Base-by-base conservation (phyloP, 2,797 vertebrate species). In the Pyrocephalus nanus region DNA sequence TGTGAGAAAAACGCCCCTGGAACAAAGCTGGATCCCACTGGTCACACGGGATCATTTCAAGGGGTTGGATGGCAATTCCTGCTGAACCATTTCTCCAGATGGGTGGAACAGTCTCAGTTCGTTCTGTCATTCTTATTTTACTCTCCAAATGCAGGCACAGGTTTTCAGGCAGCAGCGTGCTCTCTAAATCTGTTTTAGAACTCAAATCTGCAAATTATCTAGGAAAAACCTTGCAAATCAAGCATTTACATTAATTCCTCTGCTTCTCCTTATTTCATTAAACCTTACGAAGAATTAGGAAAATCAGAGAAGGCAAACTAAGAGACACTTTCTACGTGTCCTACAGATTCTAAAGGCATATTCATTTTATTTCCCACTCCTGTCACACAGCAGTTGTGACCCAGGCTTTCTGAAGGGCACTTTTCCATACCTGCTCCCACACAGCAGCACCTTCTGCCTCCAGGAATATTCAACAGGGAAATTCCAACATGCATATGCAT, bases 181-280 rank as follows among this genome's bases (percentile, higher is more conserved):
- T 92, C 78, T n/a, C 34, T 75, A 85, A 77, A 91, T 65, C 40
- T 89, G 73, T 45, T 90, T 51, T 66, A 80, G 72, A 95, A 91
- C 55, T 40, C 45, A 87, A 93, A 79, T 58, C 76, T 93, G 62
- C 66, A 75, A 85, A 40, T 82, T 87, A 96, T 83, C 76, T 80
- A 67, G 51, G 86, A 95, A 97, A 96, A 93, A 83, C 21, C 53
- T 17, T 53, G 83, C 96, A 96, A 97, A 96, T 77, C 79, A 93
- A 78, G 42, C 57, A 86, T 29, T 86, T 73, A 34, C 53, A 65
- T 88, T 86, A 88, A 95, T 90, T 45, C 36, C 18, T 75, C 38
- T 7, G 75, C 55, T 82, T 47, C 43, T 66, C 34, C 38, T 36
- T n/a, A 57, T 55, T 82, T 74, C 51, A 65, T 74, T 58, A 71